These are phyloP conservation scores for Maccullochella peelii DNA, from an alignment of 2,113 vertebrate species.

Conservation along the genomic window DNA sequence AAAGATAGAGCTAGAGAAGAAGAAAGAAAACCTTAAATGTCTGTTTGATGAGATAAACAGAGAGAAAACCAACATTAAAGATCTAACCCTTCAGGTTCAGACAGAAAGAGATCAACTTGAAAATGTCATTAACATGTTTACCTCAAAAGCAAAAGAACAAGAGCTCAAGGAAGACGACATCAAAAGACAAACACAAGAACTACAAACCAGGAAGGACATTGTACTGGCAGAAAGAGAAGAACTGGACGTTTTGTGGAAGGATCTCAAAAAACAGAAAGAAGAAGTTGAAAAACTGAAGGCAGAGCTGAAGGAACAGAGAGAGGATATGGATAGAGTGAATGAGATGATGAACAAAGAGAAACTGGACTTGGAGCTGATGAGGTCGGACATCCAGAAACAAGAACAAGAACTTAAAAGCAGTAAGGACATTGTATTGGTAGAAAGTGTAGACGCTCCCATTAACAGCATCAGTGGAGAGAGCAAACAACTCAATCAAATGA, in stretches of 20 bases:
- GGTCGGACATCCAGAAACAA: slow-evolving; percentile 15
- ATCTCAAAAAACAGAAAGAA: neutral
- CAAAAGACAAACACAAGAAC: neutral
- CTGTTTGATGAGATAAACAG: slow-evolving; percentile 15
- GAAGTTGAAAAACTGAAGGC: neutral
- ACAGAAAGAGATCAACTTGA: neutral
- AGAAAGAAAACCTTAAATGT: neutral
- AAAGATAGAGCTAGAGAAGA: neutral
- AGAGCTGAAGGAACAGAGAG: slow-evolving; percentile 8
- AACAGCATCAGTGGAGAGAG: slow-evolving; percentile 12
- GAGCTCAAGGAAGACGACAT: slow-evolving; percentile 22
- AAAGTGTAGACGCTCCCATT: too few relatives aligned
- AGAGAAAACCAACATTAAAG: neutral
- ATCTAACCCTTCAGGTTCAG: neutral
- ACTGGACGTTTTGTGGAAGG: neutral
- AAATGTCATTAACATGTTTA: neutral
- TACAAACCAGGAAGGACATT: neutral
- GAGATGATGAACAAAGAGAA: neutral
- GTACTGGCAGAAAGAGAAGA: neutral
- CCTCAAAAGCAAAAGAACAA: neutral
- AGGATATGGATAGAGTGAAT: neutral
- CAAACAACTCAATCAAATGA: slow-evolving; percentile 14
- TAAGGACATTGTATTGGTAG: too few relatives aligned
- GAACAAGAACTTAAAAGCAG: too few relatives aligned
- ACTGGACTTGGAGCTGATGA: slow-evolving; percentile 17